These are phyloP conservation scores for Pelodiscus sinensis DNA, from an alignment of 2,113 vertebrate species.

Conservation along the genomic window DNA sequence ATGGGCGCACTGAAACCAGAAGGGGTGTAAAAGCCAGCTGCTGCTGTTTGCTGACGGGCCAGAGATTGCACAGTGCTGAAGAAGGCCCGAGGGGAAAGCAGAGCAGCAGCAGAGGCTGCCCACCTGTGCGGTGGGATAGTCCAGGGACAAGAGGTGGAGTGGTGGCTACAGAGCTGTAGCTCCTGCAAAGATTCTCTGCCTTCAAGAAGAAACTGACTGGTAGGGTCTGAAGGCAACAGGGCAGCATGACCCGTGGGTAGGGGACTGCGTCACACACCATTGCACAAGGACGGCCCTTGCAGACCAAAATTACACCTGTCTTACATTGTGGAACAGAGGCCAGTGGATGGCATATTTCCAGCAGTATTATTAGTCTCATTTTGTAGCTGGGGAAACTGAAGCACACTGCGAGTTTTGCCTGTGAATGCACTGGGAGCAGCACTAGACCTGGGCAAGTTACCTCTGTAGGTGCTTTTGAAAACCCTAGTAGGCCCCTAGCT, in stretches of 20 bases:
- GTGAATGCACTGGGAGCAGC: background rate
- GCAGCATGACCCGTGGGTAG: background rate
- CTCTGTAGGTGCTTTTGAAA: background rate
- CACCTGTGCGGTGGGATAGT: too few relatives aligned
- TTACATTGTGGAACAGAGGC: background rate
- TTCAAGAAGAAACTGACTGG: background rate
- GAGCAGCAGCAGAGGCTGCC: too few relatives aligned
- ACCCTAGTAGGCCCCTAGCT: background rate
- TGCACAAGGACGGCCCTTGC: background rate
- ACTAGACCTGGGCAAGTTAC: background rate
- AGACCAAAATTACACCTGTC: too few relatives aligned
- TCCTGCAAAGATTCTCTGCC: too few relatives aligned
- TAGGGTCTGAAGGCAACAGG: too few relatives aligned
- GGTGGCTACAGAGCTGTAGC: too few relatives aligned
- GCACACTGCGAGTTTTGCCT: background rate
- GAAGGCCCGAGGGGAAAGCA: too few relatives aligned
- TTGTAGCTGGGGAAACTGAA: background rate
- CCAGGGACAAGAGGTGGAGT: too few relatives aligned
- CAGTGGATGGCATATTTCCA: background rate
- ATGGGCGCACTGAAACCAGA: too few relatives aligned
- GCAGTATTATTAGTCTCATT: background rate
- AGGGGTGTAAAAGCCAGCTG: too few relatives aligned
- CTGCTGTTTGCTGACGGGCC: too few relatives aligned
- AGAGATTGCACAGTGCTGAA: too few relatives aligned
- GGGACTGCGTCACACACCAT: background rate